These are phyloP conservation scores for Mylabris phalerata DNA, from an alignment of 1,140 invertebrate genomes.

Conservation along the genomic window DNA sequence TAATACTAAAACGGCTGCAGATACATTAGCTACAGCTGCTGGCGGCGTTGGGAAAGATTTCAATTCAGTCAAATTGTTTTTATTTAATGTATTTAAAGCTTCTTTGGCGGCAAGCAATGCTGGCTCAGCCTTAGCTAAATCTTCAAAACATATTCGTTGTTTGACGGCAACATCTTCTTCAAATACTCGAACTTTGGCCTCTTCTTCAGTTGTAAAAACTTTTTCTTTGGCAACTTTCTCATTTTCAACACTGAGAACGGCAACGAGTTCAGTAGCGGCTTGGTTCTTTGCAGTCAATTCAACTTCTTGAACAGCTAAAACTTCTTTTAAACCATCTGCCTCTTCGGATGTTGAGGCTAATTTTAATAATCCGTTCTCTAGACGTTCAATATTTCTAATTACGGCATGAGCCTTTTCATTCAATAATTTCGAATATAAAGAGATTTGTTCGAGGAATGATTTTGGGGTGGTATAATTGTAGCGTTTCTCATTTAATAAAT, in stretches of 20 bases:
- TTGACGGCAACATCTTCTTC: conserved; percentile 81
- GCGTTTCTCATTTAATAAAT: conserved; percentile 78
- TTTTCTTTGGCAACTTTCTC: conserved; percentile 85
- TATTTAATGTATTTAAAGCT: conserved; percentile 88
- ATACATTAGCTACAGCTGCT: conserved; percentile 76
- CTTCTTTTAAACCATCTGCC: conserved; percentile 43
- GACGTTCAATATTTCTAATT: conserved; percentile 66
- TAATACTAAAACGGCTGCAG: conserved; percentile 79
- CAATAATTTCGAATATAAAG: conserved; percentile 77
- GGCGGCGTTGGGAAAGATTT: conserved; percentile 87
- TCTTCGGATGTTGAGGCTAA: conserved; percentile 74
- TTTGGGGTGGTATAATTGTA: conserved; percentile 97
- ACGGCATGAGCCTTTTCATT: conserved; percentile 70
- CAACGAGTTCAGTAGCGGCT: conserved; percentile 83
- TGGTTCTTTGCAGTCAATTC: conserved; percentile 83
- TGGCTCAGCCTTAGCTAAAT: conserved; percentile 86
- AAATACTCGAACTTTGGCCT: conserved; percentile 82
- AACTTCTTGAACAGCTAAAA: conserved; percentile 82
- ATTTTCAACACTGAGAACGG: conserved; percentile 83
- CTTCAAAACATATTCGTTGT: conserved; percentile 79
- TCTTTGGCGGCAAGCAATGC: conserved; percentile 81
- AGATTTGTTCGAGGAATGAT: conserved; percentile 90
- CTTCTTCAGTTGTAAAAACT: conserved; percentile 73
- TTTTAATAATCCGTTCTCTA: conserved; percentile 85
- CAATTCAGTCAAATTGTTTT: conserved; percentile 88